Conservation (phyloP, 2,888 invertebrate species). For the Bimastos eiseni region DNA sequence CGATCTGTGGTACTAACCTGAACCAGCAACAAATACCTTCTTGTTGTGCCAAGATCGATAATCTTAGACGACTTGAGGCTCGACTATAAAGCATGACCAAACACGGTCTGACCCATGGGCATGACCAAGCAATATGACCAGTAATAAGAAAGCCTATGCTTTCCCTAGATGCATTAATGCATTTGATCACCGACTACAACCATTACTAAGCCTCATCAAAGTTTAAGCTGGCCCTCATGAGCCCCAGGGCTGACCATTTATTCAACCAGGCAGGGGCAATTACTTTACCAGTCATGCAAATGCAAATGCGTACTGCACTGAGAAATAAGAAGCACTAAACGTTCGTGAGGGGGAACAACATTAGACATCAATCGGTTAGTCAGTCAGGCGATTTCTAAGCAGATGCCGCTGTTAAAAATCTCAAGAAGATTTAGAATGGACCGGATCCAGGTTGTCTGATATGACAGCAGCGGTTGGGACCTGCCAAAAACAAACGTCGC, state of each 20-base stretch:
- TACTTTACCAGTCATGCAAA: neutral
- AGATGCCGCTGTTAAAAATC: neutral
- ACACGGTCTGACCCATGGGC: neutral
- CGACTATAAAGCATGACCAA: neutral
- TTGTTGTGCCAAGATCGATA: neutral
- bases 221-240: neutral
- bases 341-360: neutral
- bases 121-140: neutral
- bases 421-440: neutral
- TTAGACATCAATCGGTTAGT: neutral
- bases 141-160: neutral
- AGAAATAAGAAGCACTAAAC: neutral
- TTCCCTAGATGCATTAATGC: neutral
- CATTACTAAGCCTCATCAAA: conserved; percentile 13
- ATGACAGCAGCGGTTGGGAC: neutral
- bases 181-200: neutral
- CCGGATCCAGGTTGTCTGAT: neutral
- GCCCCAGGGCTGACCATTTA: neutral
- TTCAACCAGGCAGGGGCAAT: neutral
- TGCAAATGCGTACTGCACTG: neutral
- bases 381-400: neutral
- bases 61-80: neutral
- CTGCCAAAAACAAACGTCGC: neutral
- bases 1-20: neutral
- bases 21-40: neutral